Conservation (phyloP, 1,140 invertebrate species). For the Myzus persicae region DNA sequence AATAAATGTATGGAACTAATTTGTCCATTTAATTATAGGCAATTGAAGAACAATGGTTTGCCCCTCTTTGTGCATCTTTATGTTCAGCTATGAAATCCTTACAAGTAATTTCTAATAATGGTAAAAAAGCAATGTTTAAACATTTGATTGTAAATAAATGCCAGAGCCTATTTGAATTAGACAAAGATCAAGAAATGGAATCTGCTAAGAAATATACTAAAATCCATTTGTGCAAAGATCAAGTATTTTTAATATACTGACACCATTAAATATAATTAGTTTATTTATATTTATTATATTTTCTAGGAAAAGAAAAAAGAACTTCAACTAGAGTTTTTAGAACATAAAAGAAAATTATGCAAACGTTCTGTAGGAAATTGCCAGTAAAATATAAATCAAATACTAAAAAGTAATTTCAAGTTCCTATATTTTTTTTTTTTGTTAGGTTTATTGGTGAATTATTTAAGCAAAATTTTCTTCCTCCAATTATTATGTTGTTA, state of each 20-base stretch:
- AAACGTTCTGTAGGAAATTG: slow-evolving; percentile 88
- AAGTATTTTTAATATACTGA: slow-evolving; percentile 65
- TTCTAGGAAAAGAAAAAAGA: slow-evolving; percentile 77
- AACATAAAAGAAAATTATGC: slow-evolving; percentile 78
- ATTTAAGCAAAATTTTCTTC: slow-evolving; percentile 91
- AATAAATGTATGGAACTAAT: not conserved
- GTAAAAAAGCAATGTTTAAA: slow-evolving; percentile 70
- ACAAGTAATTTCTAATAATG: slow-evolving; percentile 66
- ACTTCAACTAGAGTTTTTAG: slow-evolving; percentile 71
- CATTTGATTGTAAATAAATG: slow-evolving; percentile 83
- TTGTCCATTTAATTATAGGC: slow-evolving; percentile 68
- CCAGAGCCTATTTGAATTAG: slow-evolving; percentile 87
- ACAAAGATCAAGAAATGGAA: slow-evolving; percentile 73
- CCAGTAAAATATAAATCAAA: slow-evolving; percentile 66
- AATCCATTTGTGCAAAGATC: slow-evolving; percentile 72
- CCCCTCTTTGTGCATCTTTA: slow-evolving; percentile 87
- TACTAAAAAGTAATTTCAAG: not conserved
- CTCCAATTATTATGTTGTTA: slow-evolving; percentile 85
- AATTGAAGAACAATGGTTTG: slow-evolving; percentile 92
- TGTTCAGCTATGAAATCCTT: slow-evolving; percentile 73
- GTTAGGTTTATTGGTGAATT: slow-evolving; percentile 85
- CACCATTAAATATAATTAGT: not conserved
- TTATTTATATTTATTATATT: slow-evolving; percentile 24
- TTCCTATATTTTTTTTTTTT: not conserved
- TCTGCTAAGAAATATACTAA: slow-evolving; percentile 71